Evolutionary conservation across 1,140 invertebrate species (phyloP), one percentile per base, ranked within the genome.

Genomic region (Drosophila pallidifrons): DNA sequence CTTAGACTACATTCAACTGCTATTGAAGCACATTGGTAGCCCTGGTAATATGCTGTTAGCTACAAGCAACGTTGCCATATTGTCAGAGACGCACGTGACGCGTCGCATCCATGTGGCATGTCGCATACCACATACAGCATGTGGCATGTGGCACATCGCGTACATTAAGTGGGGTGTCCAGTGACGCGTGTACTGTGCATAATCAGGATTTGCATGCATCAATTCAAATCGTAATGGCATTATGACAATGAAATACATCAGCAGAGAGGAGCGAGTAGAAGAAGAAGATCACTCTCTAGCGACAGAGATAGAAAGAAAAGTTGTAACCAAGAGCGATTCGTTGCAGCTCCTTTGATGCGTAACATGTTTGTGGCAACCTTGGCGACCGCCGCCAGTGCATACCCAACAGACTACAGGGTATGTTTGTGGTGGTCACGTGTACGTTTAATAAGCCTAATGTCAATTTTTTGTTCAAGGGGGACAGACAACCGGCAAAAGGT

Each of bases 171-270:
- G 20, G 65, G 57, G 55, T 70, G 80, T 45, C 66, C 64, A 66
- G 75, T 83, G 83, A 88, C 77, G 85, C 81, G 85, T 89, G 77
- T 83, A 70, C 83, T 54, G 70, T 78, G 60, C 64, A 89, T 81
- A 88, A 89, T 89, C 83, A 60, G 85, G 83, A 88, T 88, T 83
- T 88, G 83, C 81, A 87, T 88, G 82, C 82, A 87, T 83, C 83
- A 80, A 89, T 69, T 74, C 64, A 61, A 81, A 66, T 55, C 71
- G 74, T 60, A 75, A 75, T 74, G 67, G 70, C 55, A 87, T 75
- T 75, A 69, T 68, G 69, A 71, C 49, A 64, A 73, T 60, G 65
- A 70, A 89, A 83, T 83, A 75, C 70, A 78, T 77, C 82, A 88
- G 77, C 82, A 80, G 65, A 47, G 51, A 47, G 38, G 25, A 8